A percentile compares a stretch with the other conserved stretches of the same genome.
These are phyloP conservation scores for Parauchenoglanis ngamensis DNA, from an alignment of 2,797 vertebrate species.

Conservation along the genomic window DNA sequence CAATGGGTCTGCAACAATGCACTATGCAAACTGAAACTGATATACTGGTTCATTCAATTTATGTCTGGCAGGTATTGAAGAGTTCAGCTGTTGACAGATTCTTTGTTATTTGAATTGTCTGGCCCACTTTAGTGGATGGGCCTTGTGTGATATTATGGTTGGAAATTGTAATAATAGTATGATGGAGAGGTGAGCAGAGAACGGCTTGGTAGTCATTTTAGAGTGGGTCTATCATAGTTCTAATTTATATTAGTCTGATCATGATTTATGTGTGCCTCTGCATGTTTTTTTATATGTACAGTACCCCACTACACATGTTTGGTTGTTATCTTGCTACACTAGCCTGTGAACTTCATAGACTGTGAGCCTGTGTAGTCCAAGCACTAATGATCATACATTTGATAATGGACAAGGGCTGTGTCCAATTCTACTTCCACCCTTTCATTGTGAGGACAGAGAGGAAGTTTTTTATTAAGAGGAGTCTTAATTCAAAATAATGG, in stretches of 20 bases:
- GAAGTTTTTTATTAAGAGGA: constrained; percentile 61
- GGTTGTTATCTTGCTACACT: background rate
- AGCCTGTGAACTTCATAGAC: constrained; percentile 6
- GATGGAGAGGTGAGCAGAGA: background rate
- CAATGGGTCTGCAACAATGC: no score
- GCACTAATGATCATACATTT: constrained; percentile 62
- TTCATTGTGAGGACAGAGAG: constrained; percentile 37
- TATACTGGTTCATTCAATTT: no score
- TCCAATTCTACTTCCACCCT: constrained; percentile 13
- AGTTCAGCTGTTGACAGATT: no score
- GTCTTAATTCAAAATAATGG: no score
- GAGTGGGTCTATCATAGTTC: background rate
- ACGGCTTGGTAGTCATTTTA: background rate
- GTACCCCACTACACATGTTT: background rate
- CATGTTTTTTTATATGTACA: background rate
- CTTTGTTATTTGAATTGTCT: no score
- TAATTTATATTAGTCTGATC: background rate
- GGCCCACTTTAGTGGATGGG: no score
- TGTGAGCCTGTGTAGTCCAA: constrained; percentile 58
- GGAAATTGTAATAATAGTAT: background rate
- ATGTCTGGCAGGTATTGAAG: no score
- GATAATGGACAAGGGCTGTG: constrained; percentile 46
- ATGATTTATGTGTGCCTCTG: background rate
- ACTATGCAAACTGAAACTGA: no score
- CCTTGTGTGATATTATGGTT: background rate